phyloP scores from a whole-genome alignment of 2,113 vertebrate genomes.

The Oriolus oriolus region DNA sequence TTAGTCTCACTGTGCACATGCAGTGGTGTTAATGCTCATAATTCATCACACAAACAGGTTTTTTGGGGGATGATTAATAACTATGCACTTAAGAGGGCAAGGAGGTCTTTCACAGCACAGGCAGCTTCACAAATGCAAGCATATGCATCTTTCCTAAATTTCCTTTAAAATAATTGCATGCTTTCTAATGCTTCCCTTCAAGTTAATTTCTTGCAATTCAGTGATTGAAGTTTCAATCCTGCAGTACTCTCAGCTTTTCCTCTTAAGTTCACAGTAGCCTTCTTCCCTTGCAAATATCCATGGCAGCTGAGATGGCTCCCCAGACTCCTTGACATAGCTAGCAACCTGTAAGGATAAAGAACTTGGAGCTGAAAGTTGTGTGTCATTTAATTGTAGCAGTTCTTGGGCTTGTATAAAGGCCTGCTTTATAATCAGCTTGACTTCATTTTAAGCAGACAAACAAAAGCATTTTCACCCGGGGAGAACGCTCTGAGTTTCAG shows the following conservation, averaged over 20 bases:
- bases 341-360: not conserved
- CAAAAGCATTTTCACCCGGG: not conserved
- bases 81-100: not conserved
- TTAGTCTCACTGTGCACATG: not conserved
- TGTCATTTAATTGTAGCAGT: not conserved
- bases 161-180: not conserved
- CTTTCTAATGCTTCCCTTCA: not conserved
- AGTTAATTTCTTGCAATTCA: not conserved
- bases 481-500: not conserved
- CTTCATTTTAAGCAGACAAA: not conserved
- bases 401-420: not conserved
- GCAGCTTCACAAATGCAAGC: not conserved
- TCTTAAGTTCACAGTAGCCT: not conserved
- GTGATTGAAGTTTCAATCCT: not conserved
- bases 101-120: not conserved
- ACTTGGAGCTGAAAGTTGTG: not conserved
- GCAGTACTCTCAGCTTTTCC: not conserved
- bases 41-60: not conserved
- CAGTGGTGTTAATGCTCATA: not conserved
- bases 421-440: not conserved
- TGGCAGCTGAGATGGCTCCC: not conserved
- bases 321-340: not conserved
- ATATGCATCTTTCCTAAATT: not conserved
- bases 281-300: not conserved
- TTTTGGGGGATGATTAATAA: not conserved